phyloP scores from a whole-genome alignment of 2,888 invertebrate species.

The Biston betularia region DNA sequence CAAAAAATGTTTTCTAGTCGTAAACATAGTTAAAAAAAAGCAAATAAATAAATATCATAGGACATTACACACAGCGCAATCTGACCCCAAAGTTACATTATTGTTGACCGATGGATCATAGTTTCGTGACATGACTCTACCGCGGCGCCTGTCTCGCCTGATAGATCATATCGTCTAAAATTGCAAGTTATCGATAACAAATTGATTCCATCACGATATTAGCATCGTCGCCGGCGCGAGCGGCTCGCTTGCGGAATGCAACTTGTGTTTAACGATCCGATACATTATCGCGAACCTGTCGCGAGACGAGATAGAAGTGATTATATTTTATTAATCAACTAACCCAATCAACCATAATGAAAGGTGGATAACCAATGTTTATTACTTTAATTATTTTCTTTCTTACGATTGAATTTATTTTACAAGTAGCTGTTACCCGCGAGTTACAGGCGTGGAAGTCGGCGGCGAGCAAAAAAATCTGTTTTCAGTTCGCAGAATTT shows the following conservation, averaged over 20 bases:
- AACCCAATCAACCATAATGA: not conserved
- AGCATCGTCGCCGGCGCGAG: not conserved
- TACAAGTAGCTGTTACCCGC: no score
- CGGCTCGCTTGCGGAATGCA: not conserved
- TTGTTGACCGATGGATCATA: not conserved
- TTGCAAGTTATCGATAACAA: conserved; percentile 23
- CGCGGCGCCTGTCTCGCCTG: not conserved
- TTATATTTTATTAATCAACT: not conserved
- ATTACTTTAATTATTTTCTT: no score
- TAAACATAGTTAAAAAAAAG: no score
- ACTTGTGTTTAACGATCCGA: conserved; percentile 1
- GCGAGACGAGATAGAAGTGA: not conserved
- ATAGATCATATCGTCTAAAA: conserved; percentile 1
- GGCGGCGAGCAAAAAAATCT: no score
- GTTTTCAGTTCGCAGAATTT: no score
- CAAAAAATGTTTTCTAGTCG: no score
- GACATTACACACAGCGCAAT: no score
- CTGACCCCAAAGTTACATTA: not conserved
- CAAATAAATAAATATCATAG: no score
- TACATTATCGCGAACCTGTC: conserved; percentile 2
- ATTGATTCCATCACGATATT: conserved; percentile 19
- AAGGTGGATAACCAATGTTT: not conserved
- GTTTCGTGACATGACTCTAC: not conserved
- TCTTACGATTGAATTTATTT: no score
- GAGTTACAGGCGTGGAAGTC: no score